Conservation (phyloP, 1,140 invertebrate genomes). For the Dermatophagoides farinae region DNA sequence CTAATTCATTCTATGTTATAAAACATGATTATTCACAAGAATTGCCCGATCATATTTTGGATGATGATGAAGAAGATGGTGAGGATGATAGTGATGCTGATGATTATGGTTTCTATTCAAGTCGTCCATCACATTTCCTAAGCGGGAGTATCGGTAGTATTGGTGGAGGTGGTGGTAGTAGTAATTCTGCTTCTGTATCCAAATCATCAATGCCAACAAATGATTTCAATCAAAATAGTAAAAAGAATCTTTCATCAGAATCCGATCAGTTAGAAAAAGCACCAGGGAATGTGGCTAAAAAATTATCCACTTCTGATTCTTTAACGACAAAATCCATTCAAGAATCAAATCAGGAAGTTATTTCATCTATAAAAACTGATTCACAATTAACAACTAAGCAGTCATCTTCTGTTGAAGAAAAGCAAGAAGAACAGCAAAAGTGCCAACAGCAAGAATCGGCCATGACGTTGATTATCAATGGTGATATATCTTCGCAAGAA, state of each 20-base stretch:
- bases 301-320: no score
- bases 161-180: background rate
- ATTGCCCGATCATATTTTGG: constrained; percentile 2
- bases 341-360: background rate
- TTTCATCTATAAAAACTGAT: background rate
- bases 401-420: background rate
- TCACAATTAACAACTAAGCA: background rate
- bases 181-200: background rate
- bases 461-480: background rate
- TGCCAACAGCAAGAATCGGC: background rate
- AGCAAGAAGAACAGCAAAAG: background rate
- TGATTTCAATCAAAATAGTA: no score
- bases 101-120: background rate
- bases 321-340: no score
- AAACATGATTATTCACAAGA: constrained; percentile 1
- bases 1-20: background rate
- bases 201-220: background rate
- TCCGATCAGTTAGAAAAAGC: no score
- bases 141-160: background rate
- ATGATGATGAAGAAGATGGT: background rate
- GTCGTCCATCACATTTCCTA: background rate
- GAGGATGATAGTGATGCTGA: background rate
- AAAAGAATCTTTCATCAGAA: no score
- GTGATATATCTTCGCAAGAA: background rate
- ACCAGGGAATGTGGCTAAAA: no score